Evolutionary conservation across 2,113 vertebrate species (phyloP), one percentile per base, ranked within the genome.

Genomic region (Erinaceus europaeus): DNA sequence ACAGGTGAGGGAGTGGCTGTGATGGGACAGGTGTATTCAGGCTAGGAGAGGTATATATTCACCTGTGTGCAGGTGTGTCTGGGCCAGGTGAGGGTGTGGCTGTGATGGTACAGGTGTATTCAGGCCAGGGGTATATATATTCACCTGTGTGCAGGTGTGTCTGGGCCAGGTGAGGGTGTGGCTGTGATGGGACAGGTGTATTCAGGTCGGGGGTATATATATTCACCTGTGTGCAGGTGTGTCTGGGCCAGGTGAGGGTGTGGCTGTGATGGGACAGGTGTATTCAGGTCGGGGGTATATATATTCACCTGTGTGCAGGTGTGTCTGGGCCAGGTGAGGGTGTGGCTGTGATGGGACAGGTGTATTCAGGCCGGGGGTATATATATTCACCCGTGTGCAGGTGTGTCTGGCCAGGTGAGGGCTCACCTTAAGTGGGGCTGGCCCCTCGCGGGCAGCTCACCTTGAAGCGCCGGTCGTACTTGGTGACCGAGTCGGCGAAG

Each of bases 401-500:
- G 27, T 36, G 23, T 50, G 9, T 81, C 59, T 68, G 62, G 64
- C 50, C 44, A 34, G 64, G 12, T 34, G 21, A 34, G 15, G 25
- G 14, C 29, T 29, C 36, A 21, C n/a, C 21, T 80, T 21, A 44
- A 75, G 3, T 17, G 6, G 34, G 46, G n/a, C 55, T 0, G 53
- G 4, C 10, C 17, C 48, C 20, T 55, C 21, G 17, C 21, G 21
- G 1, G 53, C 21, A 9, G 14, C 95, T 77, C 89, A 99, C 99
- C 98, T 99, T 99, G 96, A 99, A 99, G 85, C 99, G 98, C 64
- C 99, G 98, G 97, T 99, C 98, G 0, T 98, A 99, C 96, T 99
- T 99, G 44, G 95, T 99, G 95, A 99, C 95, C 0, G 98, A 99
- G 90, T 99, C 98, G 0, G 99, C 98, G 0, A 99, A 99, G 94